Conservation (phyloP, 2,888 invertebrate genomes). For the Gonocerus acuteangulatus region DNA sequence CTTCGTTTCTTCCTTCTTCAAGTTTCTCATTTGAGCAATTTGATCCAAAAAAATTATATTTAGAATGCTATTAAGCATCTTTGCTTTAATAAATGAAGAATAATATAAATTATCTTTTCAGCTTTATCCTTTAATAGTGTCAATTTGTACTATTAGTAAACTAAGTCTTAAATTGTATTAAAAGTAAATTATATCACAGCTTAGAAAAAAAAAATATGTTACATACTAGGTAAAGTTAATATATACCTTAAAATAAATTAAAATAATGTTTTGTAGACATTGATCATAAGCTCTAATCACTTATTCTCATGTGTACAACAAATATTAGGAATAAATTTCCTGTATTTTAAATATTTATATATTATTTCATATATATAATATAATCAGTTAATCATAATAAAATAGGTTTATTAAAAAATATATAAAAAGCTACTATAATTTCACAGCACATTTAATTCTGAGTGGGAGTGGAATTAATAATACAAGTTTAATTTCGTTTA, state of each 20-base stretch:
- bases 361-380: slow-evolving; percentile 7
- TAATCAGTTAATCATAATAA: background rate
- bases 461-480: background rate
- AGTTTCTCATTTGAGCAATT: no score
- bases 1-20: no score
- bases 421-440: slow-evolving; percentile 18
- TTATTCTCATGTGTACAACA: background rate
- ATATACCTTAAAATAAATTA: background rate
- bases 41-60: no score
- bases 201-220: background rate
- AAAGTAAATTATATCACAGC: slow-evolving; percentile 6
- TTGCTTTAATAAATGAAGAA: no score
- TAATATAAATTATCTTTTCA: no score
- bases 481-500: background rate
- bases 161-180: background rate
- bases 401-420: slow-evolving; percentile 1
- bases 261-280: background rate
- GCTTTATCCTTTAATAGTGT: background rate
- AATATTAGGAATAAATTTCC: no score
- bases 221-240: background rate
- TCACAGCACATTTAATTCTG: slow-evolving; percentile 9
- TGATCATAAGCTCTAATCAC: slow-evolving; percentile 7
- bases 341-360: background rate
- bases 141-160: background rate
- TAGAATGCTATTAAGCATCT: no score